Evolutionary conservation across 2,113 vertebrate species (phyloP).

Genomic region (Mixornis gularis): DNA sequence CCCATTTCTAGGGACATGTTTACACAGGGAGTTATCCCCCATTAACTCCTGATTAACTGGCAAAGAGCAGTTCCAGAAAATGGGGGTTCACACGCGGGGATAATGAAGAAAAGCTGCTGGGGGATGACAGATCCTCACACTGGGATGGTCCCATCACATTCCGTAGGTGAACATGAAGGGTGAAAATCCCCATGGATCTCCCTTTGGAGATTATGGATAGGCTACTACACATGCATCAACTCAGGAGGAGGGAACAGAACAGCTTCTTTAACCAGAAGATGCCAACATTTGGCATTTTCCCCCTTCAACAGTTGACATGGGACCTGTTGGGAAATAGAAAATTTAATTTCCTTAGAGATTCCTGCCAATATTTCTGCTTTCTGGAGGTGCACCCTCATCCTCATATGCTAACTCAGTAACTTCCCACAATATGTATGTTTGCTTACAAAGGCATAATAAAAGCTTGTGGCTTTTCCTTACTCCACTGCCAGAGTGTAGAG

Average conservation of each 20-base stretch:
- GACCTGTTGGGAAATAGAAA: neutral
- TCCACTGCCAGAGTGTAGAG: neutral
- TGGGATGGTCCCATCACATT: neutral
- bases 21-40: neutral
- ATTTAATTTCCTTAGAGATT: neutral
- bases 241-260: neutral
- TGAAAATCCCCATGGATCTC: neutral
- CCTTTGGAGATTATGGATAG: neutral
- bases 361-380: neutral
- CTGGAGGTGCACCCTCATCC: neutral
- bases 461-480: slow-evolving; percentile 34
- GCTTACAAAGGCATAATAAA: slow-evolving; percentile 66
- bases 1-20: slow-evolving; percentile 65
- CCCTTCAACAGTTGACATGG: neutral
- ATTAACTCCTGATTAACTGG: neutral
- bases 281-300: slow-evolving; percentile 1
- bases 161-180: neutral
- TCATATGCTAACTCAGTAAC: neutral
- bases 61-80: neutral
- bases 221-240: neutral
- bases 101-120: neutral
- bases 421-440: slow-evolving; percentile 44
- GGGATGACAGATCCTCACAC: neutral
- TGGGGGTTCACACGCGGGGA: neutral
- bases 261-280: neutral